Evolutionary conservation across 2,797 vertebrate species (phyloP).

Genomic region (Paguma larvata): DNA sequence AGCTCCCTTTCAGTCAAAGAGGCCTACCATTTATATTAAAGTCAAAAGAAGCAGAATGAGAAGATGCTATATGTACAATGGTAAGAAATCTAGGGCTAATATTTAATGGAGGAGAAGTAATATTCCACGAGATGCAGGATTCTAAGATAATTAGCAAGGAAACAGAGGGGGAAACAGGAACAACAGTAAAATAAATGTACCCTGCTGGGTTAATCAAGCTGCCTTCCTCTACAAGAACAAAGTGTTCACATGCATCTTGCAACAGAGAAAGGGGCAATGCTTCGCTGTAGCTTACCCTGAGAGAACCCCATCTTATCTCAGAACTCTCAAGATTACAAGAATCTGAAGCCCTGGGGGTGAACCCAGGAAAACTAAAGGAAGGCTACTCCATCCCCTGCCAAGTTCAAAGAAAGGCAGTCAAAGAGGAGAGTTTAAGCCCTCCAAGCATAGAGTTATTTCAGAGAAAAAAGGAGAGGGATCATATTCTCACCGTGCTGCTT

Average conservation of each 20-base stretch:
- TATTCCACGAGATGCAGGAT: not conserved
- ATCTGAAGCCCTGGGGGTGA: not conserved
- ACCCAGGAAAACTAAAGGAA: conserved; percentile 33
- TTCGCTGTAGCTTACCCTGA: not conserved
- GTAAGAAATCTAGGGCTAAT: conserved; percentile 13
- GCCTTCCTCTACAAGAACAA: not conserved
- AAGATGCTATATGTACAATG: not conserved
- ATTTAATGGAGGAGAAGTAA: conserved; percentile 11
- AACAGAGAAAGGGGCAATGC: not conserved
- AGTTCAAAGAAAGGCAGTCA: not conserved
- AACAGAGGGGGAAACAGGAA: conserved; percentile 15
- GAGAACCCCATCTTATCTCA: conserved; percentile 39
- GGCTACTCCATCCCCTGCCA: not conserved
- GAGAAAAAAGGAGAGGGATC: not conserved
- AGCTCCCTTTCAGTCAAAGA: not conserved
- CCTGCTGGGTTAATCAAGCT: not conserved
- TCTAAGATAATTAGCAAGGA: conserved; percentile 40
- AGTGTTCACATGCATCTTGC: not conserved
- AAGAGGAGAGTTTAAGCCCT: not conserved
- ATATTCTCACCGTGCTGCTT: conserved; percentile 86
- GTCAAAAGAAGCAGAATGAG: conserved; percentile 52
- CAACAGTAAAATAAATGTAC: not conserved
- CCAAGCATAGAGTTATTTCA: not conserved
- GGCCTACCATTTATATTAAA: conserved; percentile 6
- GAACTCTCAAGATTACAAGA: conserved; percentile 28